Conservation (phyloP, 2,888 invertebrate genomes). For the Psylliodes chrysocephalus region DNA sequence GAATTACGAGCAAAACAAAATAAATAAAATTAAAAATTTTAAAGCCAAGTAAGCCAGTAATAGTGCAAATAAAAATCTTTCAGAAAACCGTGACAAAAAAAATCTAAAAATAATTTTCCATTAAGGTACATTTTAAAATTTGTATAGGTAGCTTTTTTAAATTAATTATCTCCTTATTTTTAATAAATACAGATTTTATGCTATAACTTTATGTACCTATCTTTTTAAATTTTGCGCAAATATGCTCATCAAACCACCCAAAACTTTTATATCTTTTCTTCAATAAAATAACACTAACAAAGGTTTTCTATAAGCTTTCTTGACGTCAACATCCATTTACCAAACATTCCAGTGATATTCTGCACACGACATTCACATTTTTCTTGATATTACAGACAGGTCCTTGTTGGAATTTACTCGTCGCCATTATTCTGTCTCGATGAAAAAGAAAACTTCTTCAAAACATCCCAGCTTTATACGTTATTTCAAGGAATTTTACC, state of each 20-base stretch:
- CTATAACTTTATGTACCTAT: too few relatives aligned
- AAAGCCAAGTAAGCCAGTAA: too few relatives aligned
- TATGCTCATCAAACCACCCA: not conserved
- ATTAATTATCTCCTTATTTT: too few relatives aligned
- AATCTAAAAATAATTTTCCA: too few relatives aligned
- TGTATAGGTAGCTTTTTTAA: too few relatives aligned
- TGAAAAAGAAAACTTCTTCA: not conserved
- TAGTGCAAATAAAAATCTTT: too few relatives aligned
- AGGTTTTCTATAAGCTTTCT: not conserved
- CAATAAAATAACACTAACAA: not conserved
- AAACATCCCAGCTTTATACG: not conserved
- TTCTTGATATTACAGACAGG: conserved; percentile 24
- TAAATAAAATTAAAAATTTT: too few relatives aligned
- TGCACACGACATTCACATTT: conserved; percentile 24
- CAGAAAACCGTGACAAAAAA: too few relatives aligned
- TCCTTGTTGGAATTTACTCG: conserved; percentile 28
- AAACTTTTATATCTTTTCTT: not conserved
- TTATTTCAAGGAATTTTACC: not conserved
- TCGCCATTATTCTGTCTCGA: conserved; percentile 43
- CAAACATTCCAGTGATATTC: conserved; percentile 17
- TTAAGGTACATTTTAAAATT: too few relatives aligned
- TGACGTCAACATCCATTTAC: conserved; percentile 17
- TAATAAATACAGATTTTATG: too few relatives aligned
- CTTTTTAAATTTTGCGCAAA: too few relatives aligned
- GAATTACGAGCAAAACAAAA: too few relatives aligned